A percentile compares a stretch with the other conserved stretches of the same genome.
Conservation (phyloP, 2,797 vertebrate genomes). For the Gymnodraco acuticeps region DNA sequence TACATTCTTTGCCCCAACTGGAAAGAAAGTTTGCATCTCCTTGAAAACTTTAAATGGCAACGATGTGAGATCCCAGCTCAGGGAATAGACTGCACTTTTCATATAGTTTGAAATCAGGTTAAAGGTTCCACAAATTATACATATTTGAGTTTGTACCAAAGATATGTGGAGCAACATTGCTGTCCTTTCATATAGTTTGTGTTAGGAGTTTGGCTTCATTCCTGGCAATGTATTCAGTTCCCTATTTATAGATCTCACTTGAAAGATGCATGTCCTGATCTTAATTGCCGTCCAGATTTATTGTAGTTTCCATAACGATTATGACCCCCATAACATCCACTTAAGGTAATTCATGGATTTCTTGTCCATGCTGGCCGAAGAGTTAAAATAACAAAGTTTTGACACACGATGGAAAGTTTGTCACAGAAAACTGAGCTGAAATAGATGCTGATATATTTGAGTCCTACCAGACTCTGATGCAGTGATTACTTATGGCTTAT, state of each 20-base stretch:
- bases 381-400: background rate
- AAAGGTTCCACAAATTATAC: background rate
- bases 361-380: background rate
- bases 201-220: constrained; percentile 23
- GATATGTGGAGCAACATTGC: constrained; percentile 14
- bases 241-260: constrained; percentile 46
- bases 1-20: constrained; percentile 14
- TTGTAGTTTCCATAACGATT: constrained; percentile 46
- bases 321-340: constrained; percentile 42
- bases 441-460: constrained; percentile 21
- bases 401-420: constrained; percentile 2
- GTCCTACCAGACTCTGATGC: background rate
- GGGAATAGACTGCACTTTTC: constrained; percentile 18
- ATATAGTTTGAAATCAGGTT: constrained; percentile 27
- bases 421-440: constrained; percentile 3
- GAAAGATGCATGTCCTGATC: constrained; percentile 54
- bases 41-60: constrained; percentile 24
- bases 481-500: background rate
- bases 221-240: constrained; percentile 41
- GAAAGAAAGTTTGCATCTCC: constrained; percentile 19
- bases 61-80: constrained; percentile 18
- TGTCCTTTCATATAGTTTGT: constrained; percentile 3
- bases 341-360: background rate
- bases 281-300: constrained; percentile 62
- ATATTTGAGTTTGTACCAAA: constrained; percentile 5